Evolutionary conservation across 2,797 vertebrate species (phyloP).

Genomic region (Anas capensis): DNA sequence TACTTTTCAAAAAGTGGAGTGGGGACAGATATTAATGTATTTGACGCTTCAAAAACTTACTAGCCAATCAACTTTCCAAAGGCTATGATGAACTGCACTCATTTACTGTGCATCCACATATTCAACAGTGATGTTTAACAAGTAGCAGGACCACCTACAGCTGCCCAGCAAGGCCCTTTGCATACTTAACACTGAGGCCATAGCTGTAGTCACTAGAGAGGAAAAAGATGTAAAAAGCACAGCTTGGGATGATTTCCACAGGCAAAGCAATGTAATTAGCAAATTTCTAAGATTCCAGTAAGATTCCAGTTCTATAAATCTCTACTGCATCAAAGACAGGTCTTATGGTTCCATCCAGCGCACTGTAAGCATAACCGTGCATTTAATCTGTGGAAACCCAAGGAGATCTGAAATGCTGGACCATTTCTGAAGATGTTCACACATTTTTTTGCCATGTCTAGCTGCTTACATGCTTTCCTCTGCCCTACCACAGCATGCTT

Average conservation of each 20-base stretch:
- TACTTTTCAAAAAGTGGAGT: not conserved
- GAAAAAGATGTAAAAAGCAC: not conserved
- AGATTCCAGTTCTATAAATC: not conserved
- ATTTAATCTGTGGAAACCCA: not conserved
- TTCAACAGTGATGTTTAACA: not conserved
- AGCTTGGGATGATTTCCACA: not conserved
- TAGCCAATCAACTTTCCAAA: slow-evolving; percentile 51
- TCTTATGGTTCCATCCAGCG: not conserved
- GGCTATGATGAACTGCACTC: slow-evolving; percentile 16
- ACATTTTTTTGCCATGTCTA: not conserved
- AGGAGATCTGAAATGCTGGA: not conserved
- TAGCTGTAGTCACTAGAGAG: not conserved
- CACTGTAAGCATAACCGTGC: not conserved
- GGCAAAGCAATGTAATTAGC: not conserved
- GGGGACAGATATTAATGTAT: not conserved
- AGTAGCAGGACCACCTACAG: not conserved
- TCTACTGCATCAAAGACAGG: not conserved
- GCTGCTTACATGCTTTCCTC: not conserved
- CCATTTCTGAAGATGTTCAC: not conserved
- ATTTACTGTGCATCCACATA: not conserved
- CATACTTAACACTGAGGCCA: not conserved
- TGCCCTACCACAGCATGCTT: not conserved
- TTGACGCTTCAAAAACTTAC: slow-evolving; percentile 34
- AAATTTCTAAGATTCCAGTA: not conserved
- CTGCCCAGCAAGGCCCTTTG: not conserved